These are phyloP conservation scores for Hippolais icterina DNA, from an alignment of 2,113 vertebrate species.

Conservation along the genomic window DNA sequence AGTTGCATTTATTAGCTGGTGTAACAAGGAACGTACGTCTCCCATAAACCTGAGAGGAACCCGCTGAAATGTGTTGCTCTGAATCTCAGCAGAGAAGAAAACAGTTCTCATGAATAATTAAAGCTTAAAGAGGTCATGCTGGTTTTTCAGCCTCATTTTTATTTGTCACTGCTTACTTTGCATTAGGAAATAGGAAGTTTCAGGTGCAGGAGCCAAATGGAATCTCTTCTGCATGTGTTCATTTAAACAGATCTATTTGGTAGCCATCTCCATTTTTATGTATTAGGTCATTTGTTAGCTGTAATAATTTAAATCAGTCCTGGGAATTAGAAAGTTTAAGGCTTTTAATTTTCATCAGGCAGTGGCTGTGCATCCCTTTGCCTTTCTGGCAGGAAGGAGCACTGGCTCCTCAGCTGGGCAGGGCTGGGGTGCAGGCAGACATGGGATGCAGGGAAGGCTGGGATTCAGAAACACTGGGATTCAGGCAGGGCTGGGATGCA, in stretches of 20 bases:
- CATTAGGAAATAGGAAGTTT: slow-evolving; percentile 40
- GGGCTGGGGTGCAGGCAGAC: not conserved
- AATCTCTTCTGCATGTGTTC: not conserved
- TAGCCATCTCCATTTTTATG: not conserved
- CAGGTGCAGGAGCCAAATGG: slow-evolving; percentile 3
- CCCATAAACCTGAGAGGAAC: not conserved
- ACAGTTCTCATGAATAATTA: slow-evolving; percentile 62
- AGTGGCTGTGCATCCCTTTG: not conserved
- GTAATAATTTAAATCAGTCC: not conserved
- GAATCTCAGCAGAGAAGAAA: slow-evolving; percentile 35
- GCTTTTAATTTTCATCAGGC: not conserved
- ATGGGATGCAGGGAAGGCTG: not conserved
- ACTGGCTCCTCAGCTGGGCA: not conserved
- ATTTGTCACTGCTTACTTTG: slow-evolving; percentile 33
- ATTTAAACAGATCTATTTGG: not conserved
- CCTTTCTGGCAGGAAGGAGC: not conserved
- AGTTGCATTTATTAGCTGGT: slow-evolving; percentile 48
- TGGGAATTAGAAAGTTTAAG: slow-evolving; percentile 4
- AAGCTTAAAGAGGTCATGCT: slow-evolving; percentile 31
- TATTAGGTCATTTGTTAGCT: slow-evolving; percentile 18
- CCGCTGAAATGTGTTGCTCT: not conserved
- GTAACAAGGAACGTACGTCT: slow-evolving; percentile 23
- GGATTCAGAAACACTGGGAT: not conserved
- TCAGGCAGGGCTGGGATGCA: not conserved
- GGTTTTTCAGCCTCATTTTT: slow-evolving; percentile 21